phyloP scores from a whole-genome alignment of 2,113 vertebrate species.

The Gopherus flavomarginatus region DNA sequence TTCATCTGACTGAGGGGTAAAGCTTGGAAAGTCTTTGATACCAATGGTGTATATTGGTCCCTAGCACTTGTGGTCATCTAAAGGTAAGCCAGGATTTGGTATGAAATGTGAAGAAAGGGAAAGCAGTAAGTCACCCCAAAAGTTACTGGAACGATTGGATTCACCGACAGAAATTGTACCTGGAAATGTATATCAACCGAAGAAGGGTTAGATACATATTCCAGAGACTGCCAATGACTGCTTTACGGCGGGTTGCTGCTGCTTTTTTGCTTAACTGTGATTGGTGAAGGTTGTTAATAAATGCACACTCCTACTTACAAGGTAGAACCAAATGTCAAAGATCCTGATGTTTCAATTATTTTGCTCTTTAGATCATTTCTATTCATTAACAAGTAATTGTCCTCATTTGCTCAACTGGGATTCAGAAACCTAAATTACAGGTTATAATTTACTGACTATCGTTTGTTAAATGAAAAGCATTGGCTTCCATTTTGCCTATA shows the following conservation, averaged over 20 bases:
- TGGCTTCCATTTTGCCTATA: conserved; percentile 49
- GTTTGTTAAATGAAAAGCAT: conserved; percentile 36
- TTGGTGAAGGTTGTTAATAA: conserved; percentile 35
- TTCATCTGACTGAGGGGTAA: neutral
- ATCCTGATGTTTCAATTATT: conserved; percentile 49
- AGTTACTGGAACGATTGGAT: neutral
- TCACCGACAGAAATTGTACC: conserved; percentile 16
- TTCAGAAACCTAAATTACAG: conserved; percentile 13
- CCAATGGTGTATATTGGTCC: neutral
- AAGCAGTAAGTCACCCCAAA: neutral
- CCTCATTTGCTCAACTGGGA: conserved; percentile 48
- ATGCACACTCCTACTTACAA: conserved; percentile 51
- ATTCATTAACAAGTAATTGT: conserved; percentile 47
- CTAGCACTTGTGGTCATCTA: neutral
- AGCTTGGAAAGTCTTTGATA: neutral
- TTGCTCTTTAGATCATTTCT: conserved; percentile 34
- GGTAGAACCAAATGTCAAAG: neutral
- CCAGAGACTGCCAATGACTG: conserved; percentile 33
- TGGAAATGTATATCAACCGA: conserved; percentile 14
- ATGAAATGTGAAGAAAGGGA: conserved; percentile 5
- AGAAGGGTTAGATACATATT: neutral
- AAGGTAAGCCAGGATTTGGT: neutral
- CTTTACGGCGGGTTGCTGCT: conserved; percentile 25
- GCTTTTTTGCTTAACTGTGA: conserved; percentile 1
- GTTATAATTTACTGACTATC: conserved; percentile 27